These are phyloP conservation scores for Rhea pennata DNA, from an alignment of 2,113 vertebrate species.

Conservation along the genomic window DNA sequence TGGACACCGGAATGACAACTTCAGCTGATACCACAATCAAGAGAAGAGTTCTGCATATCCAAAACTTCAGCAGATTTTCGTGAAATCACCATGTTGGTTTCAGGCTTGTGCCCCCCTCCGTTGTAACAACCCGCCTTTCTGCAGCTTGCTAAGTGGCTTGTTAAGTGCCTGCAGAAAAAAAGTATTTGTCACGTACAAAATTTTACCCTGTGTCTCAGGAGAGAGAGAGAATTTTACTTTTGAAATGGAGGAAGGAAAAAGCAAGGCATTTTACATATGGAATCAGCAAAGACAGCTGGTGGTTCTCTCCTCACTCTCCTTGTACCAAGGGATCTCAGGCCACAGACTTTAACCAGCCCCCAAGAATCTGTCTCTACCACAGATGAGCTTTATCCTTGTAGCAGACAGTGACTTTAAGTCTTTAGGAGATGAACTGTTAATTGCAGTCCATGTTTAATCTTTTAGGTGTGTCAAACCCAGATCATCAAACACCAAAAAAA, in stretches of 20 bases:
- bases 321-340: background rate
- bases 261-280: background rate
- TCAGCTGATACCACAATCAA: background rate
- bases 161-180: background rate
- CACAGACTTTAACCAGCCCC: background rate
- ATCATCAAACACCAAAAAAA: constrained; percentile 34
- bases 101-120: background rate
- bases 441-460: constrained; percentile 51
- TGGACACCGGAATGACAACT: background rate
- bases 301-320: background rate
- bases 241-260: background rate
- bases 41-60: background rate
- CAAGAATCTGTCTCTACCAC: constrained; percentile 29
- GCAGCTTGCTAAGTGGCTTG: background rate
- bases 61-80: background rate
- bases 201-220: background rate
- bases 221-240: background rate
- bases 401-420: constrained; percentile 30
- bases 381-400: constrained; percentile 42
- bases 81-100: background rate
- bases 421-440: constrained; percentile 31
- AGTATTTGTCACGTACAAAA: background rate
- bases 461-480: constrained; percentile 40
- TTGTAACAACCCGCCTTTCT: background rate
- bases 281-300: constrained; percentile 5